phyloP scores from a whole-genome alignment of 2,888 invertebrate genomes.

The Tetrapedia diversipes region DNA sequence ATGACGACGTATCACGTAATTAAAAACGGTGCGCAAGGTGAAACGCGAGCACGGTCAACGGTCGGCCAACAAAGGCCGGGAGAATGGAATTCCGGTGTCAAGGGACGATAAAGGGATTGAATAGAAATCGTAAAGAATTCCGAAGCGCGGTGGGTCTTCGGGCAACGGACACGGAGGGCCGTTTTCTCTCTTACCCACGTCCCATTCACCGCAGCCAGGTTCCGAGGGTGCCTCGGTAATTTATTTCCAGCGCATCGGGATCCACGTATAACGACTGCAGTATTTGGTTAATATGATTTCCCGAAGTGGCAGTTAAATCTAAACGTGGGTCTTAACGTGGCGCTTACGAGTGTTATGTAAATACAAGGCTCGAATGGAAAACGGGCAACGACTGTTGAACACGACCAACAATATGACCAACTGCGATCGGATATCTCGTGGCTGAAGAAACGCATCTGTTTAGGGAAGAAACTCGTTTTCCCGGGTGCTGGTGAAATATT shows the following conservation, averaged over 20 bases:
- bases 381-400: slow-evolving; percentile 34
- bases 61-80: slow-evolving; percentile 10
- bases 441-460: not conserved
- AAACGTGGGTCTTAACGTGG: slow-evolving; percentile 60
- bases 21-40: not conserved
- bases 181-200: slow-evolving; percentile 52
- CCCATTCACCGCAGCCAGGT: slow-evolving; percentile 50
- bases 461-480: not conserved
- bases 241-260: slow-evolving; percentile 65
- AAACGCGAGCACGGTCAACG: slow-evolving; percentile 19
- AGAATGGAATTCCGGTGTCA: slow-evolving; percentile 57
- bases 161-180: slow-evolving; percentile 47
- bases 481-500: not conserved
- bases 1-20: not conserved
- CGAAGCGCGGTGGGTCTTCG: slow-evolving; percentile 58
- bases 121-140: slow-evolving; percentile 70
- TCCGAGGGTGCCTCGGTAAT: slow-evolving; percentile 59
- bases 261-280: slow-evolving; percentile 58
- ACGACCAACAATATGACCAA: slow-evolving; percentile 60
- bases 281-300: slow-evolving; percentile 76
- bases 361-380: slow-evolving; percentile 61
- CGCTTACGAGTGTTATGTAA: slow-evolving; percentile 74
- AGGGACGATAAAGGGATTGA: slow-evolving; percentile 64
- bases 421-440: slow-evolving; percentile 31
- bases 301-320: slow-evolving; percentile 74